Percentiles rank a stretch among this genome's conserved stretches.
phyloP scores from a whole-genome alignment of 2,113 vertebrate species.

The Podarcis muralis region DNA sequence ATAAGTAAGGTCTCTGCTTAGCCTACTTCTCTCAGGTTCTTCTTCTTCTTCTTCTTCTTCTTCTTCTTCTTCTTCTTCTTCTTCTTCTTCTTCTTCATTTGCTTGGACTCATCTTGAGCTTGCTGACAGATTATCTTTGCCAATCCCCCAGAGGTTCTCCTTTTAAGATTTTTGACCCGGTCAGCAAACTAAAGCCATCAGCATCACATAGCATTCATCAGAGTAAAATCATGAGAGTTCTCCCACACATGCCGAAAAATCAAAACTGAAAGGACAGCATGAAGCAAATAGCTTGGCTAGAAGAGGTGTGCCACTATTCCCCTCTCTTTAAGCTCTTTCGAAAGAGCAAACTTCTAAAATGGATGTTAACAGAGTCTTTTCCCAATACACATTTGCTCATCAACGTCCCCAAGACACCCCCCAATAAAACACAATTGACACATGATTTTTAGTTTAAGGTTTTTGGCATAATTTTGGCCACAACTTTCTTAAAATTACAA shows the following conservation, averaged over 20 bases:
- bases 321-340: conserved; percentile 53
- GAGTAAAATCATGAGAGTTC: conserved; percentile 75
- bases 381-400: too few species aligned
- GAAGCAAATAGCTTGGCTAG: conserved; percentile 67
- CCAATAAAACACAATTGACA: too few species aligned
- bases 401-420: too few species aligned
- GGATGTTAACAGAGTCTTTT: too few species aligned
- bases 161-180: conserved; percentile 34
- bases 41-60: conserved; percentile 31
- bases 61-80: too few species aligned
- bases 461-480: too few species aligned
- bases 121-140: conserved; percentile 67
- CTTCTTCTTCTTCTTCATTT: conserved; percentile 50
- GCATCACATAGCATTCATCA: conserved; percentile 75
- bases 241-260: neutral
- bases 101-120: conserved; percentile 62
- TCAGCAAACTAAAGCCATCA: conserved; percentile 47
- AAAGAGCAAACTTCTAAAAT: neutral
- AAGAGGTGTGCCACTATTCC: conserved; percentile 30
- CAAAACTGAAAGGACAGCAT: conserved; percentile 45
- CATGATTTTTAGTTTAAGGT: too few species aligned
- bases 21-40: conserved; percentile 23
- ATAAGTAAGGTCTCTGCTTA: conserved; percentile 1
- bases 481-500: too few species aligned
- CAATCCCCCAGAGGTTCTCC: conserved; percentile 47